Evolutionary conservation across 2,797 vertebrate species (phyloP).

Genomic region (Atherinosoma microstoma): DNA sequence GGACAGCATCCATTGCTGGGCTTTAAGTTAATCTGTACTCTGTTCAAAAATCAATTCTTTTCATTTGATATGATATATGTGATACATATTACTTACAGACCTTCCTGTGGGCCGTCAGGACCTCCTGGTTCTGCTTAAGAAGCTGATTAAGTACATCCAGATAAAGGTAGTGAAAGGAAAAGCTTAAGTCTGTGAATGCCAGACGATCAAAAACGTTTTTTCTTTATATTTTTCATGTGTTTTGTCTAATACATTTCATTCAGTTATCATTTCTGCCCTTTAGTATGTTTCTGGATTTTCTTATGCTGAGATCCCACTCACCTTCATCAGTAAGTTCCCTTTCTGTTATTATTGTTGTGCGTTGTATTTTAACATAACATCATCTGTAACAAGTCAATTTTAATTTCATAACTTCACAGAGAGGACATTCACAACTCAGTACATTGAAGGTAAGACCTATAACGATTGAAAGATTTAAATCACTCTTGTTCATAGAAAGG

Average conservation of each 20-base stretch:
- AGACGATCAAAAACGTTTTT: not conserved
- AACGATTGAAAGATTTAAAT: constrained; percentile 6
- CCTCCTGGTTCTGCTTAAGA: constrained; percentile 88
- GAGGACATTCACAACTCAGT: constrained; percentile 69
- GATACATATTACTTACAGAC: constrained; percentile 72
- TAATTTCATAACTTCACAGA: constrained; percentile 62
- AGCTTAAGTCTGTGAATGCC: not conserved
- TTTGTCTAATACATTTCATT: not conserved
- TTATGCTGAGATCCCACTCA: constrained; percentile 91
- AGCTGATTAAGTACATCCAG: constrained; percentile 92
- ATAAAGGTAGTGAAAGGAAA: constrained; percentile 87
- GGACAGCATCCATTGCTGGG: constrained; percentile 2
- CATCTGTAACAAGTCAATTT: constrained; percentile 15
- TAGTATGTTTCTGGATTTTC: constrained; percentile 89
- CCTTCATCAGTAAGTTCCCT: constrained; percentile 91
- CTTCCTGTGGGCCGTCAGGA: constrained; percentile 91
- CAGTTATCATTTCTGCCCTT: constrained; percentile 50
- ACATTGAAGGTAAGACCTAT: constrained; percentile 69
- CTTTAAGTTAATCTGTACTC: not conserved
- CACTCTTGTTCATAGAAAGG: not conserved
- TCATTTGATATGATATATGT: constrained; percentile 12
- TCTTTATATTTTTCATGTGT: not conserved
- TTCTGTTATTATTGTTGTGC: not conserved
- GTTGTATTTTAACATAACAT: not conserved
- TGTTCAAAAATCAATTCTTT: not conserved